phyloP scores from a whole-genome alignment of 2,888 invertebrate species.

The Troides aeacus region DNA sequence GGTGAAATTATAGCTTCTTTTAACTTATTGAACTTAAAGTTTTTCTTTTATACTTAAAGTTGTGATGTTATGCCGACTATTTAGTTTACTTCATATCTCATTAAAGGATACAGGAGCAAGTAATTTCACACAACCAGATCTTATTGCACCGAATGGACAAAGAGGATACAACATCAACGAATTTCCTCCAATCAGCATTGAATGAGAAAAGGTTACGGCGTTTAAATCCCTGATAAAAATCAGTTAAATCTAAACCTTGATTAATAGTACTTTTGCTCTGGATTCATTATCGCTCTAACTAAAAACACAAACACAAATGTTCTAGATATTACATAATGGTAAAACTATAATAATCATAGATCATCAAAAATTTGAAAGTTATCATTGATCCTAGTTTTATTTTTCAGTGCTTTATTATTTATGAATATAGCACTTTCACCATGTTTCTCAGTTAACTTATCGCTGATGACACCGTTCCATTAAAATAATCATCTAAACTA shows the following conservation, averaged over 20 bases:
- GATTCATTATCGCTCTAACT: not conserved
- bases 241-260: not conserved
- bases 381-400: no score
- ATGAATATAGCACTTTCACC: no score
- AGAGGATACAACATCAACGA: not conserved
- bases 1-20: no score
- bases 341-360: no score
- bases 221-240: not conserved
- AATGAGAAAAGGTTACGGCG: not conserved
- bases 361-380: no score
- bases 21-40: no score
- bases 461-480: not conserved
- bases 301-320: not conserved
- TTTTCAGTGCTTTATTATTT: no score
- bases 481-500: not conserved
- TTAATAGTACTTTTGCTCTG: not conserved
- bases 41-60: no score
- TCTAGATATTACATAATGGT: not conserved
- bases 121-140: not conserved
- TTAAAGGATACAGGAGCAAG: not conserved
- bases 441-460: no score
- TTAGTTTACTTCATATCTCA: no score
- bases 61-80: no score
- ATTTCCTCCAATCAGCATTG: not conserved
- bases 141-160: not conserved